Evolutionary conservation across 2,113 vertebrate species (phyloP).

Genomic region (Ranitomeya imitator): DNA sequence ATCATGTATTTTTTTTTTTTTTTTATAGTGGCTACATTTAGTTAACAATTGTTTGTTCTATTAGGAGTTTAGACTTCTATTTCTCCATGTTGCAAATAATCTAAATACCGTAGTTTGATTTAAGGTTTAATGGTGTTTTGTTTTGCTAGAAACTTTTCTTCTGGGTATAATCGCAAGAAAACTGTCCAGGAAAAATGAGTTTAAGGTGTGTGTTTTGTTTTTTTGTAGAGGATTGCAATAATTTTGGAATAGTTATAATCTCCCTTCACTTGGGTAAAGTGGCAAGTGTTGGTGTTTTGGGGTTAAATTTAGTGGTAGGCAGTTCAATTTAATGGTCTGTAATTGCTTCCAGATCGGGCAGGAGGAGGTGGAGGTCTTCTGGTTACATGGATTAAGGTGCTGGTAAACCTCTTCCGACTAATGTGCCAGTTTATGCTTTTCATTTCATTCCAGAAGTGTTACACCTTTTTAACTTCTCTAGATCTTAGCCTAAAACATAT

Average conservation of each 20-base stretch:
- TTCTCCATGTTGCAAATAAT: too few relatives aligned
- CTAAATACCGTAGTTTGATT: too few relatives aligned
- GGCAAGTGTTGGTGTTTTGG: conserved; percentile 85
- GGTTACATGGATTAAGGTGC: conserved; percentile 83
- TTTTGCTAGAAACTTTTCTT: too few relatives aligned
- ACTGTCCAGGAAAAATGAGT: too few relatives aligned
- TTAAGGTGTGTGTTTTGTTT: too few relatives aligned
- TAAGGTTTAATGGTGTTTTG: too few relatives aligned
- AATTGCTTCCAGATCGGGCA: conserved; percentile 96
- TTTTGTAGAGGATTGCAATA: neutral
- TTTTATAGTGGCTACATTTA: too few relatives aligned
- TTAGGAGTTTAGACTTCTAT: too few relatives aligned
- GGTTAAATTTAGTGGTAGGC: conserved; percentile 91
- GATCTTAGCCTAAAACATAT: neutral
- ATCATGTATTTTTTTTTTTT: neutral
- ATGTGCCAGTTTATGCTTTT: conserved; percentile 76
- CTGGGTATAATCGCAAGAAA: neutral
- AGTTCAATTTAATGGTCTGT: conserved; percentile 92
- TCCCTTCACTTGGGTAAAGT: conserved; percentile 77
- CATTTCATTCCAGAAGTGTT: conserved; percentile 80
- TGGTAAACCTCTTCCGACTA: conserved; percentile 95
- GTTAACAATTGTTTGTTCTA: too few relatives aligned
- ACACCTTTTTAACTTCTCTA: conserved; percentile 68
- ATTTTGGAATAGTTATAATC: conserved; percentile 1
- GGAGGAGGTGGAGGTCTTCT: conserved; percentile 76